Conservation (phyloP, 2,797 vertebrate species). For the Chiloscyllium punctatum region DNA sequence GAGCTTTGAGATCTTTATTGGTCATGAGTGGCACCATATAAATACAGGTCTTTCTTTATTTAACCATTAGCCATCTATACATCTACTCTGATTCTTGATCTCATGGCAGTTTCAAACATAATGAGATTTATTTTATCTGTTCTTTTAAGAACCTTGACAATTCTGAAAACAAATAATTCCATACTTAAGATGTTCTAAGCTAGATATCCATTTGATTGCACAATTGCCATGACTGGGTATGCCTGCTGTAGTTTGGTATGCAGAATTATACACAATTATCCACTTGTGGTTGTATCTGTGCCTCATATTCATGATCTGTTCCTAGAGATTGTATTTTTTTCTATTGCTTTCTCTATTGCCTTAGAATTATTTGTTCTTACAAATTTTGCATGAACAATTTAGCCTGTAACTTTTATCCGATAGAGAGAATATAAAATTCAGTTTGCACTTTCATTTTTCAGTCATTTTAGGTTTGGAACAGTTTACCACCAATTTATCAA, state of each 20-base stretch:
- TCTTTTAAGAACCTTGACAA: background rate
- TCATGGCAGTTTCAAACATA: background rate
- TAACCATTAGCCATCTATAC: background rate
- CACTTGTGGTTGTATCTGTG: background rate
- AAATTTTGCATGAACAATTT: background rate
- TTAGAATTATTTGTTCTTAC: background rate
- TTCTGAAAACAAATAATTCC: background rate
- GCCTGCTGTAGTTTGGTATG: background rate
- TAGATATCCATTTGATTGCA: background rate
- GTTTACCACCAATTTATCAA: background rate
- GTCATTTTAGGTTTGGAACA: background rate
- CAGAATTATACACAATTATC: background rate
- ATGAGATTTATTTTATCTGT: background rate
- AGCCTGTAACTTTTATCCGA: background rate
- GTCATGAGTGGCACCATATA: background rate
- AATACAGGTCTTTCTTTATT: background rate
- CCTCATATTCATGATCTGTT: background rate
- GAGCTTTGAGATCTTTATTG: background rate
- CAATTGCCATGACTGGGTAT: background rate
- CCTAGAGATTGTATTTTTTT: background rate
- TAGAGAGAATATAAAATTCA: background rate
- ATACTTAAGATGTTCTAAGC: background rate
- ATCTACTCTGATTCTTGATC: background rate
- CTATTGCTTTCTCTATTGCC: background rate
- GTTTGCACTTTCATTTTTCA: background rate